Evolutionary conservation across 2,797 vertebrate genomes (phyloP), one percentile per base, ranked within the genome.

Genomic region (Muraenolepis orangiensis): DNA sequence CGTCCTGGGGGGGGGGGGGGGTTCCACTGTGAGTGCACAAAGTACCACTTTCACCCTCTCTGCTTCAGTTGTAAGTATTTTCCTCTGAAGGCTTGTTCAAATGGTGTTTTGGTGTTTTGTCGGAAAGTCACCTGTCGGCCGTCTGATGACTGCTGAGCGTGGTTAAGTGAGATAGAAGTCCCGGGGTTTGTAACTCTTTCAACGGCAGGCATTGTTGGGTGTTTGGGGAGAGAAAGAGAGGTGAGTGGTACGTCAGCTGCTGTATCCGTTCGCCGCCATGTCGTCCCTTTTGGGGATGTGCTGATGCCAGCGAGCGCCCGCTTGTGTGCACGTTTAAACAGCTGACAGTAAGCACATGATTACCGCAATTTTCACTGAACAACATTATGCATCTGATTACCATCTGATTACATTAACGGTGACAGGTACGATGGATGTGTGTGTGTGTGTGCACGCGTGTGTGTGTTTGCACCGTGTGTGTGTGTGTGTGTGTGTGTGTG

Each of bases 401-500:
- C 18, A 8, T 57, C 51, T 57, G 51, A 57, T 57, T 29, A 28
- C 64, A 66, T 28, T 66, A 12, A 66, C 29, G 68, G 70, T 51
- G 28, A 34, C 61, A 34, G 36, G n/a, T n/a, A n/a, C n/a, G n/a
- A n/a, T 51, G 70, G 29, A 30, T 69, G 28, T 69, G 66, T 77
- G 71, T 73, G n/a, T 61, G 66, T 51, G 61, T 68, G 14, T 68
- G 32, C 29, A 32, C 40, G 72, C 66, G 69, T 66, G 72, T 34
- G 72, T 66, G 46, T 23, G 51, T 20, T 46, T 72, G 30, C 7
- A 23, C n/a, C 16, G 57, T 26, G 46, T 51, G 70, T 23, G 70
- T 71, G 70, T 23, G 38, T 34, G 29, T 51, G 71, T 57, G 18
- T 69, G 67, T 30, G 66, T 68, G 66, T 29, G 66, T 68, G 68